phyloP scores from a whole-genome alignment of 2,797 vertebrate species.

The Loris lydekkerianus region DNA sequence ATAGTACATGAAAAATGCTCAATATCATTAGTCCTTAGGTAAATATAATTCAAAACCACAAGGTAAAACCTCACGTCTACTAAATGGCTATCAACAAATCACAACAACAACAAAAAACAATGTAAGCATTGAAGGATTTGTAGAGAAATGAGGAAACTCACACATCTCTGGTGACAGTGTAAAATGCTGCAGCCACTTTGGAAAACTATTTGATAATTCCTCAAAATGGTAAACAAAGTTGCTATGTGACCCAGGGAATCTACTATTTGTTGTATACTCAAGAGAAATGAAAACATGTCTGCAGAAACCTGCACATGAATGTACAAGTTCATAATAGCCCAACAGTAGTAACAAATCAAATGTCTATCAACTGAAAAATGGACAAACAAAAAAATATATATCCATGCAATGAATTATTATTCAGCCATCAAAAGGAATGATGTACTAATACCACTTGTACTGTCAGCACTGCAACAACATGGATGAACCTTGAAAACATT shows the following conservation, averaged over 20 bases:
- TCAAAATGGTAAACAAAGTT: neutral
- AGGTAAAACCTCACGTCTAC: neutral
- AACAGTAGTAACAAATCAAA: neutral
- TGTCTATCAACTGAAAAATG: neutral
- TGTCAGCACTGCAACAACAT: neutral
- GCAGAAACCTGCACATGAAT: neutral
- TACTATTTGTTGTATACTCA: neutral
- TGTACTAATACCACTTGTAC: neutral
- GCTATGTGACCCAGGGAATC: neutral
- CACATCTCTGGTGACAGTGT: neutral
- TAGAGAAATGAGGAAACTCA: neutral
- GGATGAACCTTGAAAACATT: neutral
- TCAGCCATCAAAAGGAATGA: neutral
- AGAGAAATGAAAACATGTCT: neutral
- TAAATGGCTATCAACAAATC: neutral
- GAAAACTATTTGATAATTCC: neutral
- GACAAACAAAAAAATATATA: neutral
- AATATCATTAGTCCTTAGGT: neutral
- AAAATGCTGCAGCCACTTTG: neutral
- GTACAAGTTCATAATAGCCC: neutral
- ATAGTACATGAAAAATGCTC: neutral
- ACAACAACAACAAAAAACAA: neutral
- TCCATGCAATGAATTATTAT: neutral
- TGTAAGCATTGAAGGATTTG: neutral
- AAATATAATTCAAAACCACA: neutral